Evolutionary conservation across 2,113 vertebrate genomes (phyloP), one percentile per base, ranked within the genome.

Genomic region (Datnioides undecimradiatus): DNA sequence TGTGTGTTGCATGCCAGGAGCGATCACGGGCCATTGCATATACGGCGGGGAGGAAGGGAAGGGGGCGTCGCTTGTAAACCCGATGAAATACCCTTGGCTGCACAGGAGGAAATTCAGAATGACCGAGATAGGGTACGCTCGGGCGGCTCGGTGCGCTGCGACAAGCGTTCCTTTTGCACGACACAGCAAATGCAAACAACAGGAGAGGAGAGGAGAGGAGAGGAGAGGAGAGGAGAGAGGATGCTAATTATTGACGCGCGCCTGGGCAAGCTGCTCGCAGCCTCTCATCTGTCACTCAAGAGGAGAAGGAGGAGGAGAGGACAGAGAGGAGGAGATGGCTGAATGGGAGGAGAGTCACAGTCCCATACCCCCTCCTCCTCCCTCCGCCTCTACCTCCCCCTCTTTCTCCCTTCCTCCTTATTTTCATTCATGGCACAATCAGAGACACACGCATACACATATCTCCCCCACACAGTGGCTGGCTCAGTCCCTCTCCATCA

Each of bases 361-460:
- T 41, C 77, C 45, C 70, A 10, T n/a, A n/a, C 58, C 25, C 51
- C 67, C 49, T 3, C 69, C 60, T 23, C 59, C n/a, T 38, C 52
- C 59, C n/a, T 38, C 52, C 43, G 13, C 40, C 46, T 2, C 57
- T 57, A 36, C 65, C 70, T 27, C 46, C 36, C 17, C 43, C 40
- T 43, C 49, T 40, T 11, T n/a, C n/a, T 41, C 46, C 77, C 73
- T 68, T 33, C 58, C 78, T 76, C 85, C 91, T 92, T 88, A 93
- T 94, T 94, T 94, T 93, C 93, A 94, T 95, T 94, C 94, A 93
- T 91, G 88, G 87, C 92, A 93, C 93, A 94, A 91, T 89, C 93
- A 90, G 77, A 88, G 85, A 90, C 88, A 83, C 80, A 72, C 76
- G 63, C 85, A 80, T 66, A 51, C 86, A 78, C 87, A 72, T 84